Evolutionary conservation across 2,888 invertebrate genomes (phyloP).

Genomic region (Scaptomyza parva): DNA sequence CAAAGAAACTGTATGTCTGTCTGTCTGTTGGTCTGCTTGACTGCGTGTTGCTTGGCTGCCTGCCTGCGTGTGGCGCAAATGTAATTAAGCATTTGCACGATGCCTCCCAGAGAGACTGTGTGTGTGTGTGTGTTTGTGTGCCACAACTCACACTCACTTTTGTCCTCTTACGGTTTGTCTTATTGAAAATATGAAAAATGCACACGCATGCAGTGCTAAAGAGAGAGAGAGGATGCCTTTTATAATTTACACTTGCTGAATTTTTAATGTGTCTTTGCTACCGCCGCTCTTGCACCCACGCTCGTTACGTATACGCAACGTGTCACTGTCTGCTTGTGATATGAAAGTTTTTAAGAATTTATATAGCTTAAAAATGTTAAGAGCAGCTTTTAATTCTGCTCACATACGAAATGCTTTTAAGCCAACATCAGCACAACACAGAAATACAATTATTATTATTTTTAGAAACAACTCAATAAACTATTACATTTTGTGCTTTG

Average conservation of each 20-base stretch:
- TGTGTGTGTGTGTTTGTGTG: slow-evolving; percentile 4
- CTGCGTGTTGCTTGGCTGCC: neutral
- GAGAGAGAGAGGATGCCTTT: slow-evolving; percentile 17
- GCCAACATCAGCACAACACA: neutral
- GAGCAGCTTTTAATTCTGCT: neutral
- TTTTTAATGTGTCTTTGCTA: slow-evolving; percentile 53
- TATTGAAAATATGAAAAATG: slow-evolving; percentile 67
- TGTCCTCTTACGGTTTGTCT: slow-evolving; percentile 21
- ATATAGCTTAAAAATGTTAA: neutral
- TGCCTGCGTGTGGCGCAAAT: slow-evolving; percentile 59
- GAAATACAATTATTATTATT: neutral
- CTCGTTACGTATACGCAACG: slow-evolving; percentile 54
- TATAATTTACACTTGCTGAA: slow-evolving; percentile 68
- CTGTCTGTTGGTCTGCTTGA: slow-evolving; percentile 28
- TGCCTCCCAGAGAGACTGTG: neutral
- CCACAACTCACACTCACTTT: slow-evolving; percentile 9
- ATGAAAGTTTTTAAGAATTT: neutral
- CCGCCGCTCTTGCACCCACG: neutral
- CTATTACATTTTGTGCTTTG: too few relatives aligned
- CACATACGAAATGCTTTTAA: neutral
- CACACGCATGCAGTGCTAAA: slow-evolving; percentile 57
- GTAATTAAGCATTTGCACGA: slow-evolving; percentile 69
- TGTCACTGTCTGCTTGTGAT: too few relatives aligned
- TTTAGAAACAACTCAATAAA: too few relatives aligned
- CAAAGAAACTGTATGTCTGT: too few relatives aligned